Base-by-base conservation (phyloP, 1,140 invertebrate genomes). In the Mycetomoellerius zeteki region DNA sequence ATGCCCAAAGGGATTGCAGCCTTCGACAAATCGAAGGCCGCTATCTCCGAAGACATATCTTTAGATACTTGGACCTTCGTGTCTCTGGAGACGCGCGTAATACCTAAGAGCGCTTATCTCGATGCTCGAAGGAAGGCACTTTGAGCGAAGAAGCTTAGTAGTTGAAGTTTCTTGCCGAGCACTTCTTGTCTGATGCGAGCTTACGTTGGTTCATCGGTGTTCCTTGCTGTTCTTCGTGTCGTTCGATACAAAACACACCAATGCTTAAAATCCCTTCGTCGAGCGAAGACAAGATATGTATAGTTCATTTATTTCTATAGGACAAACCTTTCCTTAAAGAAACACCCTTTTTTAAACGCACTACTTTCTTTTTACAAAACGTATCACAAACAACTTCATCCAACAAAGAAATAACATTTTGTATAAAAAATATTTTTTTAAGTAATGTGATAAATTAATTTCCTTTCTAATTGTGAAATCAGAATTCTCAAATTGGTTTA, bases 91-190 rank as follows among this genome's bases (percentile, higher is more conserved):
- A 85, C 56, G 37, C 37, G 37, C 37, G 82, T 71, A 77, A 88
- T 85, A 85, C 72, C 71, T 85, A 75, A 85, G 86, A 85, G 81
- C 71, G 82, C 86, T 73, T 87, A 85, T 72, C 71, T 86, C 62
- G 81, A 88, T 85, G 86, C 54, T 69, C 27, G 86, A 62, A 56
- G 86, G 72, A 65, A 85, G 80, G 50, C 62, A 60, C 86, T 87
- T 87, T 78, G 82, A 88, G 54, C 64, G 78, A 88, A 88, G 81
- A 69, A 73, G 86, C 77, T 87, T 75, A 86, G 78, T 64, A 86
- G 65, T 52, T 82, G 78, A 86, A 86, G 80, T 85, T 87, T 85
- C 72, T 72, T 84, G 80, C 69, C 76, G 69, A 60, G 71, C 43
- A 87, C 47, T 87, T 84, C 58, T 65, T 84, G 69, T 73, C 71